These are phyloP conservation scores for Cephus rjabovi DNA, from an alignment of 2,888 invertebrate species.

Conservation along the genomic window DNA sequence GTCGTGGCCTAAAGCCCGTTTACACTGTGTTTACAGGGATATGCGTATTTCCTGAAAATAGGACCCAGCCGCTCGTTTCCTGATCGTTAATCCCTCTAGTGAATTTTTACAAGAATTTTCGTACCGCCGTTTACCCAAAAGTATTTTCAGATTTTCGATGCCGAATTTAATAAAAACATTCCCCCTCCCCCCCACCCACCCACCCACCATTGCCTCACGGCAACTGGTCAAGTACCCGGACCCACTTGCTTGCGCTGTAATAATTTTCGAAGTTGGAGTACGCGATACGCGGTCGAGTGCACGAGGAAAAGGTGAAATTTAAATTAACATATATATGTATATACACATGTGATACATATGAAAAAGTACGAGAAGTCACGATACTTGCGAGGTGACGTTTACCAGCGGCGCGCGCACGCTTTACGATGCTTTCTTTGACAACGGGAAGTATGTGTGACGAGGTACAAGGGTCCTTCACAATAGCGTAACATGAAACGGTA, in stretches of 20 bases:
- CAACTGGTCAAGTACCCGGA: neutral
- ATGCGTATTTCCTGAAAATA: neutral
- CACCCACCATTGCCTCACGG: neutral
- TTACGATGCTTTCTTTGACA: constrained; percentile 51
- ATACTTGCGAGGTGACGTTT: neutral
- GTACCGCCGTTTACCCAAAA: neutral
- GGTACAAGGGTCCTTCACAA: constrained; percentile 45
- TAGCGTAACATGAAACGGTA: constrained; percentile 54
- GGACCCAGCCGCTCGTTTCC: neutral
- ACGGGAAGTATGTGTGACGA: constrained; percentile 44
- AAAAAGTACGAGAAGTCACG: neutral
- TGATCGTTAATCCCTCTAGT: neutral
- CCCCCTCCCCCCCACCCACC: too few relatives aligned
- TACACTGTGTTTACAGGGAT: neutral
- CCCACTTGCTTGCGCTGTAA: neutral
- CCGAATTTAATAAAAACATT: neutral
- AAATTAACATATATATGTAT: neutral
- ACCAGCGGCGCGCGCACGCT: constrained; percentile 35
- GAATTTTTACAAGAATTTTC: neutral
- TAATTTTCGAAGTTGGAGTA: neutral
- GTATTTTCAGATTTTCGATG: neutral
- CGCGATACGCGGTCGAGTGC: neutral
- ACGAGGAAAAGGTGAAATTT: neutral
- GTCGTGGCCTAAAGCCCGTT: neutral
- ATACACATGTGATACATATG: neutral